Base-by-base conservation (phyloP, 2,888 invertebrate species). In the Branchellion lobata region DNA sequence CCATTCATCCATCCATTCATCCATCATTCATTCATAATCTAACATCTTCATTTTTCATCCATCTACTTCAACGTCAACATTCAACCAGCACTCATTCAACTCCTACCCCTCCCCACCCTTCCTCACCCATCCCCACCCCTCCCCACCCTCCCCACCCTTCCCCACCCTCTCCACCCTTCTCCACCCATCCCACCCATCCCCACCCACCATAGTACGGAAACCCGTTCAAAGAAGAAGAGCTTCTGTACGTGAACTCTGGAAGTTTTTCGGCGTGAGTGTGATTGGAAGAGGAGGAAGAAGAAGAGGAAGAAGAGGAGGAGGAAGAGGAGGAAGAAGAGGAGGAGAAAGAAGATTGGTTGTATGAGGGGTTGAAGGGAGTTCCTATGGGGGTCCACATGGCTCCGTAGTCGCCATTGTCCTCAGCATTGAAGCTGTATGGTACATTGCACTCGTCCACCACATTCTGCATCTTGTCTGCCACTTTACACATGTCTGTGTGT, bases 91-190 rank as follows among this genome's bases (percentile, higher is more conserved):
- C n/a, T n/a, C n/a, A n/a, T n/a, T n/a, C n/a, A n/a, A n/a, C n/a
- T n/a, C n/a, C n/a, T n/a, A n/a, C n/a, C n/a, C n/a, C n/a, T n/a
- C n/a, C n/a, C n/a, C n/a, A n/a, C n/a, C n/a, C n/a, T n/a, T n/a
- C n/a, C n/a, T n/a, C n/a, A n/a, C n/a, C n/a, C n/a, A n/a, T n/a
- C n/a, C n/a, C n/a, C n/a, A n/a, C n/a, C n/a, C n/a, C n/a, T n/a
- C n/a, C n/a, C n/a, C n/a, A n/a, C n/a, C n/a, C n/a, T n/a, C n/a
- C n/a, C n/a, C n/a, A n/a, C n/a, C n/a, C n/a, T n/a, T n/a, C n/a
- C n/a, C n/a, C n/a, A n/a, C n/a, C 0, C 90, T 90, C 1, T 90
- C 89, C 0, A 89, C 89, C 33, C 86, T 82, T 83, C 89, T 90
- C 5, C 87, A 80, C 61, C 85, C 86, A 76, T 86, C 84, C 27